A percentile compares a stretch with the other conserved stretches of the same genome.
Evolutionary conservation across 1,140 invertebrate genomes (phyloP).

Genomic region (Cydia pomonella): DNA sequence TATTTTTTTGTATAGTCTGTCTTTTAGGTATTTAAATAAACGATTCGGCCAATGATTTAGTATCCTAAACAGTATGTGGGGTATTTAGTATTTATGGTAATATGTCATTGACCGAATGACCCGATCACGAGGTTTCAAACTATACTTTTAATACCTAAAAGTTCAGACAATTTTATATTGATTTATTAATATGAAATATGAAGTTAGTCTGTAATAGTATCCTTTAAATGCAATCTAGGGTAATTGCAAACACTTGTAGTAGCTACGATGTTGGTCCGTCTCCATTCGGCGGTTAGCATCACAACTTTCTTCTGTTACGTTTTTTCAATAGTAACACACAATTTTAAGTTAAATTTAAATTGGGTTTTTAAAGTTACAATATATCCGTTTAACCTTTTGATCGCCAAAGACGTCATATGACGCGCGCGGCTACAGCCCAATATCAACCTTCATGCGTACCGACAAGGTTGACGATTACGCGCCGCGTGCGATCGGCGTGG

Average conservation of each 20-base stretch:
- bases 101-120: not conserved
- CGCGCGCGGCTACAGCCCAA: too few species aligned
- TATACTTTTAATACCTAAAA: not conserved
- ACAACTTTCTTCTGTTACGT: not conserved
- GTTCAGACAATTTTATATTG: conserved; percentile 16
- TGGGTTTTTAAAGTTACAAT: too few species aligned
- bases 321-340: not conserved
- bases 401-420: too few species aligned
- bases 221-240: conserved; percentile 25
- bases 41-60: not conserved
- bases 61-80: too few species aligned
- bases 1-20: conserved; percentile 9
- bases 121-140: not conserved
- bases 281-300: conserved; percentile 1
- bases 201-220: conserved; percentile 32
- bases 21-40: not conserved
- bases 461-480: too few species aligned
- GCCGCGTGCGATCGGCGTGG: too few species aligned
- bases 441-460: too few species aligned
- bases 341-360: too few species aligned
- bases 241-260: conserved; percentile 15
- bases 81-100: not conserved
- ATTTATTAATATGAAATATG: conserved; percentile 25
- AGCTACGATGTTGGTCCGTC: not conserved
- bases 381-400: too few species aligned